Evolutionary conservation across 1,140 invertebrate species (phyloP).

Genomic region (Aphis gossypii): DNA sequence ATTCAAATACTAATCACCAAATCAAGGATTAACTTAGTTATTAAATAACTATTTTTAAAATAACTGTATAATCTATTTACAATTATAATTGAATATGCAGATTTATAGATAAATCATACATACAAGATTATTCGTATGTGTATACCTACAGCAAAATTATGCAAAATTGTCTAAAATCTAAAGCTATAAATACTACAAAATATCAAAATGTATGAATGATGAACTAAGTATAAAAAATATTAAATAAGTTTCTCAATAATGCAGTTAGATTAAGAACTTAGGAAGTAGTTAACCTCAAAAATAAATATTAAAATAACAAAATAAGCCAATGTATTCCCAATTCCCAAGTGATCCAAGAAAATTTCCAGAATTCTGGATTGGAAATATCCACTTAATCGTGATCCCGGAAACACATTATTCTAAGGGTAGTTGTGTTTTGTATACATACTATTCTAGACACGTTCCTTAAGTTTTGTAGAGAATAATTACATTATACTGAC

Average conservation of each 20-base stretch:
- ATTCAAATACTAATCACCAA: not conserved
- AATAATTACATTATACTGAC: not conserved
- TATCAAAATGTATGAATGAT: not conserved
- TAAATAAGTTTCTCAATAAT: slow-evolving; percentile 6
- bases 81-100: not conserved
- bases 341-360: not conserved
- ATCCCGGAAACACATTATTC: not conserved
- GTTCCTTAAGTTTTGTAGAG: not conserved
- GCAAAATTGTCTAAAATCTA: not conserved
- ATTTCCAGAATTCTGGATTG: not conserved
- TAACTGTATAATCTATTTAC: not conserved
- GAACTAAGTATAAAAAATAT: not conserved
- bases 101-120: not conserved
- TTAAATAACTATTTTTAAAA: not conserved
- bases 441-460: not conserved
- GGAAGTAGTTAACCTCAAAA: not conserved
- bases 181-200: not conserved
- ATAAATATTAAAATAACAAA: not conserved
- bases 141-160: not conserved
- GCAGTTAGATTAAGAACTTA: not conserved
- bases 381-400: not conserved
- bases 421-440: not conserved
- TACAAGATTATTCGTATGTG: not conserved
- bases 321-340: not conserved
- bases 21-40: not conserved